These are phyloP conservation scores for Cheilinus undulatus DNA, from an alignment of 2,113 vertebrate genomes.

Conservation along the genomic window DNA sequence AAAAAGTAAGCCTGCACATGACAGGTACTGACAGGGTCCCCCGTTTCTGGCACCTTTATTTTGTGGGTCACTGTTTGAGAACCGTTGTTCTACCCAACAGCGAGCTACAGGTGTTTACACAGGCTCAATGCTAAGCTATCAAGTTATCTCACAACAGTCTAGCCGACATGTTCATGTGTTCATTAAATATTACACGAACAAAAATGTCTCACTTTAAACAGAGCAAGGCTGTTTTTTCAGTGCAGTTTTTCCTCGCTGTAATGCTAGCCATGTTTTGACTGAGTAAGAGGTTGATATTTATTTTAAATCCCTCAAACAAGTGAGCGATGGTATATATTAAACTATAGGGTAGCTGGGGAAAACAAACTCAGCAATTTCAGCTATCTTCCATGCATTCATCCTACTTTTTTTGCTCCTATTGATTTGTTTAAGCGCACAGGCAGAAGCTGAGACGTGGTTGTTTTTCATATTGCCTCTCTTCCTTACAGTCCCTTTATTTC, in stretches of 20 bases:
- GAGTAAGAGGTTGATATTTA: background rate
- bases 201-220: background rate
- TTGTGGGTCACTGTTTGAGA: no score
- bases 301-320: background rate
- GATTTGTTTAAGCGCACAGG: slow-evolving; percentile 13
- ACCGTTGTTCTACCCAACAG: no score
- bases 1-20: no score
- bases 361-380: background rate
- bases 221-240: background rate
- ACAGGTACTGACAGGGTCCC: no score
- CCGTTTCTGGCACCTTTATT: no score
- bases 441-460: slow-evolving; percentile 12
- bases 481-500: slow-evolving; percentile 20
- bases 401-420: slow-evolving; percentile 7
- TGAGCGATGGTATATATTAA: background rate
- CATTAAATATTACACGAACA: no score
- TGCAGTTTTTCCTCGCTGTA: no score
- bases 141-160: no score
- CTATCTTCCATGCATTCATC: slow-evolving; percentile 20
- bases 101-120: no score
- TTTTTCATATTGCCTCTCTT: slow-evolving; percentile 30
- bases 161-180: no score
- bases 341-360: background rate
- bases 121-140: no score
- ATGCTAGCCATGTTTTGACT: no score